Percentiles rank a stretch among this genome's conserved stretches.
phyloP scores from a whole-genome alignment of 1,140 invertebrate genomes.

The Drosophila leontia region DNA sequence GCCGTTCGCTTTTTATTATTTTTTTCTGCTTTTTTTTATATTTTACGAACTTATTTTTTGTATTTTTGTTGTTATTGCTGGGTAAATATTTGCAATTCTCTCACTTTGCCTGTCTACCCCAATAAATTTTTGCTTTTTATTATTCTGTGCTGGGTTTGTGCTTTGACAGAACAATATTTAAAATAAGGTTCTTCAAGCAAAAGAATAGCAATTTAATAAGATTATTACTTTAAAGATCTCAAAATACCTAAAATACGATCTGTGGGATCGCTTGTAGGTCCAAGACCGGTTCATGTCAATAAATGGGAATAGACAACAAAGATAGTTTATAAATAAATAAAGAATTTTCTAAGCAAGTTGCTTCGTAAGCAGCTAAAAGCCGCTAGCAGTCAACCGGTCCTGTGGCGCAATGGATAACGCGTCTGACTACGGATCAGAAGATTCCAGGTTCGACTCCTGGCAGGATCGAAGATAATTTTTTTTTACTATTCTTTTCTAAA shows the following conservation, averaged over 20 bases:
- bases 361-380: neutral
- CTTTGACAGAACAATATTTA: neutral
- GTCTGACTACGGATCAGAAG: conserved; percentile 90
- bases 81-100: conserved; percentile 50
- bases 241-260: neutral
- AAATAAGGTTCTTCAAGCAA: neutral
- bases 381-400: conserved; percentile 1
- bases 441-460: conserved; percentile 90
- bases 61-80: conserved; percentile 26
- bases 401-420: conserved; percentile 86
- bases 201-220: neutral
- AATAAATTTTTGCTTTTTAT: conserved; percentile 30
- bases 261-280: neutral
- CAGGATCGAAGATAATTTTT: conserved; percentile 26
- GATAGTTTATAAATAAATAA: neutral
- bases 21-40: conserved; percentile 28
- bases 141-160: conserved; percentile 6
- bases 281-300: neutral
- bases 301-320: neutral
- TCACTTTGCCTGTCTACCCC: conserved; percentile 24
- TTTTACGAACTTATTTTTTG: conserved; percentile 29
- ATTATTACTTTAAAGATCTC: neutral
- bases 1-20: conserved; percentile 39
- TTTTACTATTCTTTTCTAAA: no score
- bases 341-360: conserved; percentile 14